Conservation (phyloP, 2,113 vertebrate genomes). For the Laticauda colubrina region DNA sequence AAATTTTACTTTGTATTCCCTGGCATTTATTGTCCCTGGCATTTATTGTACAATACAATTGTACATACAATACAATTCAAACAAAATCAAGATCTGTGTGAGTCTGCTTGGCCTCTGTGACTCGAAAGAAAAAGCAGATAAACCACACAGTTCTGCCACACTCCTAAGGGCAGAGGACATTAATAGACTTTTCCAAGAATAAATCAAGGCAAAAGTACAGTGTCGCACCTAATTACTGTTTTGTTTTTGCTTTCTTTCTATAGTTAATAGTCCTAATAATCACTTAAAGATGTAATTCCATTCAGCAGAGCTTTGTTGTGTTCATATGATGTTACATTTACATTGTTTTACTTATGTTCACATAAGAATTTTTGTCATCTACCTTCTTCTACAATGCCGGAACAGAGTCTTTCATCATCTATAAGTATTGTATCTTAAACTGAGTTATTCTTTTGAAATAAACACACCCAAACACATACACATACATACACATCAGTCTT, state of each 20-base stretch:
- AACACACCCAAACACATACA: background rate
- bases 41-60: background rate
- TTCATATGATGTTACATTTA: background rate
- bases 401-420: background rate
- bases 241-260: background rate
- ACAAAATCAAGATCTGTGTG: background rate
- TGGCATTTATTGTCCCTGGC: background rate
- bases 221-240: background rate
- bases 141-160: background rate
- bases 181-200: background rate
- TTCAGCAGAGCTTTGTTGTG: background rate
- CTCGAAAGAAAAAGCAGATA: slow-evolving; percentile 1
- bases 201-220: background rate
- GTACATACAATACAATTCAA: background rate
- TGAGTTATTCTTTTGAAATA: background rate
- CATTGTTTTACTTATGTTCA: background rate
- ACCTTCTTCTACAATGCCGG: background rate
- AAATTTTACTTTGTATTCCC: background rate
- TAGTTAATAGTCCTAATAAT: background rate
- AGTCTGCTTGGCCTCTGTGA: background rate
- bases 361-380: background rate
- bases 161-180: background rate
- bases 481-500: background rate
- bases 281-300: background rate
- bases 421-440: background rate